Base-by-base conservation (phyloP, 2,113 vertebrate genomes). In the Eupsittula cactorum region DNA sequence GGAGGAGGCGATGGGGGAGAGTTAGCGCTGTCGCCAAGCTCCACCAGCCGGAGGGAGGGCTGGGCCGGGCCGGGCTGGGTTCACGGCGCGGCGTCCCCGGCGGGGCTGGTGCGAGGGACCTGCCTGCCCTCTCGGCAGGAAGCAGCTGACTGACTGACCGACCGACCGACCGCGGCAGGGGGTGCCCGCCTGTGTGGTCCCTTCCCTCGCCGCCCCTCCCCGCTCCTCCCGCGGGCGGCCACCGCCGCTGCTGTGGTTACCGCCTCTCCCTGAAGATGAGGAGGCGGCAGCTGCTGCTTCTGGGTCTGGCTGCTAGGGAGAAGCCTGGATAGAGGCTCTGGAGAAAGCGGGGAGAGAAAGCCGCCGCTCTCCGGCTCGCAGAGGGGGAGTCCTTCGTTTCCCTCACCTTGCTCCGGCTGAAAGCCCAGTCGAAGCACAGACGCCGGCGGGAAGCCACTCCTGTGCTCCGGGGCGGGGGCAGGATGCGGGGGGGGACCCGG, bases 241-340 rank as follows among this genome's bases (percentile, higher is more conserved):
- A 50, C 49, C 16, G 37, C 63, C 39, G 65, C 86, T 50, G 83
- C 76, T n/a, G 91, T 46, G 93, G 76, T 83, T 91, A 65, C 59
- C 90, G 69, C 75, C 82, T 69, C 41, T 70, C 42, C 46, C 35
- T 44, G 79, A 88, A 80, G 68, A 94, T 86, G 90, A 87, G 47
- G 80, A 82, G 86, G 80, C 60, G 86, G 93, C 93, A 81, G 93
- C 81, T 82, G 92, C 90, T 83, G 57, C 62, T 80, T 75, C 75
- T 75, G 90, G 79, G 87, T 85, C 77, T 92, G 89, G 76, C 86
- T 86, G 86, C 76, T 6, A 82, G 90, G 79, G 90, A 94, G 44
- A 88, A 94, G 5, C 82, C 95, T 31, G 89, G 95, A 31, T 92
- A 95, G 78, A 70, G 67, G 89, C 92, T 70, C 33, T 16, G 27